These are phyloP conservation scores for Triplophysa yarkandensis DNA, from an alignment of 2,797 vertebrate genomes.

Conservation along the genomic window DNA sequence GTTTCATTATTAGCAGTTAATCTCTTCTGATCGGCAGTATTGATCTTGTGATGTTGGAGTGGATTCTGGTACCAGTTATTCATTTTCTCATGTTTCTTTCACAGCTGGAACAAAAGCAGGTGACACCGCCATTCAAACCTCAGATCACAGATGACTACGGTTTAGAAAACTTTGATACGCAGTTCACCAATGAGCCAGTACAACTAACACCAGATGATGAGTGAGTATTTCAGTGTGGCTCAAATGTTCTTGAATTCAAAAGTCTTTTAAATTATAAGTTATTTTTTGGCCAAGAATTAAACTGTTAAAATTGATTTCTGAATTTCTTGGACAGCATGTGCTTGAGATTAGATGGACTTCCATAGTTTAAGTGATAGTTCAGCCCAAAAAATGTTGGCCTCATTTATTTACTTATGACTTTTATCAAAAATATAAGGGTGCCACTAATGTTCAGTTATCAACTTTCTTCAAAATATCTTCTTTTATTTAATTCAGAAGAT, in stretches of 20 bases:
- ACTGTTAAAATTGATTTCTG: neutral
- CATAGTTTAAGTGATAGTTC: neutral
- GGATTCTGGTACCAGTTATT: slow-evolving; percentile 34
- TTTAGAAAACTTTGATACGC: slow-evolving; percentile 97
- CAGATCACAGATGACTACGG: slow-evolving; percentile 96
- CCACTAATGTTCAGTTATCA: too few species aligned
- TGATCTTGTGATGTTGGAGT: slow-evolving; percentile 4
- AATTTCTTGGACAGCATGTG: neutral
- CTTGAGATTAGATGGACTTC: neutral
- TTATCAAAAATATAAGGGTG: too few species aligned
- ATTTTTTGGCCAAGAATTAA: neutral
- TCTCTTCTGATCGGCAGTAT: neutral
- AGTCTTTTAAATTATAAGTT: neutral
- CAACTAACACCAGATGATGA: slow-evolving; percentile 97
- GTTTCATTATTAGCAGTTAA: neutral
- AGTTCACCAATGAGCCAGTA: slow-evolving; percentile 98
- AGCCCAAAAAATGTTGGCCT: too few species aligned
- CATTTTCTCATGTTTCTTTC: slow-evolving; percentile 2
- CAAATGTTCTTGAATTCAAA: neutral
- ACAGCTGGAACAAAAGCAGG: slow-evolving; percentile 96
- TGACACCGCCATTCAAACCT: slow-evolving; percentile 91
- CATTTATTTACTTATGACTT: too few species aligned
- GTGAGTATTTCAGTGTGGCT: slow-evolving; percentile 71
- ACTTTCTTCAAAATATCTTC: too few species aligned
- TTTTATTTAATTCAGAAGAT: too few species aligned